phyloP scores from a whole-genome alignment of 2,113 vertebrate species.

The Gnathonemus longibarbis region DNA sequence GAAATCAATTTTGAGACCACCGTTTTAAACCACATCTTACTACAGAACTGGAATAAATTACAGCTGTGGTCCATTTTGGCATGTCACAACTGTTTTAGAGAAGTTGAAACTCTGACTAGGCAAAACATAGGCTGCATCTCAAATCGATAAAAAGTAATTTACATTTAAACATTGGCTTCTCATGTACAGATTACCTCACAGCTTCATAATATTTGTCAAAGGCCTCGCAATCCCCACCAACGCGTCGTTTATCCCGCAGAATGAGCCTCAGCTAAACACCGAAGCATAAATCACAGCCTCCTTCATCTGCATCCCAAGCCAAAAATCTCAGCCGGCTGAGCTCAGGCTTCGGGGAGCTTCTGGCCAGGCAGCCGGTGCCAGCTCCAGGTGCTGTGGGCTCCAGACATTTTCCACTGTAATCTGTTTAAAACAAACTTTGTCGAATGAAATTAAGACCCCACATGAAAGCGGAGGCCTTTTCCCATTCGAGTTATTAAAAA shows the following conservation, averaged over 20 bases:
- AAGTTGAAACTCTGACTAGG: neutral
- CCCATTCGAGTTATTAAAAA: neutral
- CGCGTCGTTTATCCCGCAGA: neutral
- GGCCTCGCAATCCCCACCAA: neutral
- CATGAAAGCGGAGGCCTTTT: neutral
- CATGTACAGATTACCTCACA: slow-evolving; percentile 35
- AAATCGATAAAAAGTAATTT: slow-evolving; percentile 53
- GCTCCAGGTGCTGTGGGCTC: neutral
- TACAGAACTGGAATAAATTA: neutral
- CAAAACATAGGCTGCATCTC: neutral
- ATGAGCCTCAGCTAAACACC: slow-evolving; percentile 13
- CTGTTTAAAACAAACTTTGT: slow-evolving; percentile 3
- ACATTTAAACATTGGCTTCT: slow-evolving; percentile 58
- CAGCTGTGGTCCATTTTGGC: neutral
- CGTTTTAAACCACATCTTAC: neutral
- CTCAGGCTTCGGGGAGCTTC: neutral
- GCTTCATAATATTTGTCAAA: slow-evolving; percentile 29
- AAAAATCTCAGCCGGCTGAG: neutral
- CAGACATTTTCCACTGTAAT: neutral
- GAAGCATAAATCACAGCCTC: slow-evolving; percentile 25
- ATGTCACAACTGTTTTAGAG: neutral
- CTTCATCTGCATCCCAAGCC: slow-evolving; percentile 14
- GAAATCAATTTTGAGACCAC: neutral
- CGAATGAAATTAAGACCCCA: neutral
- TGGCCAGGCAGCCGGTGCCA: neutral